Conservation (phyloP, 2,113 vertebrate genomes). For the Austrofundulus limnaeus region DNA sequence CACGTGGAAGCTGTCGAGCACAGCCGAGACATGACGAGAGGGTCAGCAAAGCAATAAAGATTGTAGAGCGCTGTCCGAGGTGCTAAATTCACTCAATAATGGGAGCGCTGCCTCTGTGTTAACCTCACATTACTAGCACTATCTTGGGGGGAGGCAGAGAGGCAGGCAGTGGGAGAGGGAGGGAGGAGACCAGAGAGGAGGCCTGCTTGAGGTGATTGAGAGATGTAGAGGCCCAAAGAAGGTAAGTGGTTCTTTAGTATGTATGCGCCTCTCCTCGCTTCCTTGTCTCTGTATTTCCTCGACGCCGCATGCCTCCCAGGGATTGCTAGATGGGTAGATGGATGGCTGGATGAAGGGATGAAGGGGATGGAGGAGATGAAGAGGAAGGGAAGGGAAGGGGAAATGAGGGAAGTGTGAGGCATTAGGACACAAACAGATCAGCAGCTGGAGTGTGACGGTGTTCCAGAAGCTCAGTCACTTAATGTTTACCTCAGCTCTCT, state of each 20-base stretch:
- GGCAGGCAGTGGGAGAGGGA: constrained; percentile 14
- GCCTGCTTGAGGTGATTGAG: constrained; percentile 77
- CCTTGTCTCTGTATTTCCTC: constrained; percentile 66
- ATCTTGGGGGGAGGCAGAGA: constrained; percentile 84
- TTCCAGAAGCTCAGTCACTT: constrained; percentile 47
- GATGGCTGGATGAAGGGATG: constrained; percentile 49
- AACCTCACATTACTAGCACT: constrained; percentile 98
- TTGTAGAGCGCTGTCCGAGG: constrained; percentile 98
- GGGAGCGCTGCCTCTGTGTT: constrained; percentile 96
- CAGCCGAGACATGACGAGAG: constrained; percentile 92
- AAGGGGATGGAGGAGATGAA: constrained; percentile 22
- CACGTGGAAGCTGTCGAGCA: constrained; percentile 78
- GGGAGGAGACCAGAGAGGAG: constrained; percentile 76
- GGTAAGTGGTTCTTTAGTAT: constrained; percentile 84
- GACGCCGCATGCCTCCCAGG: constrained; percentile 72
- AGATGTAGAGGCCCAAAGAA: constrained; percentile 75
- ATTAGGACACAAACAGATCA: constrained; percentile 74
- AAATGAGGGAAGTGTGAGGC: constrained; percentile 70
- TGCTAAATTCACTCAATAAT: constrained; percentile 99
- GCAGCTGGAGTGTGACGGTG: constrained; percentile 58
- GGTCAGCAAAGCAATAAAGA: constrained; percentile 99
- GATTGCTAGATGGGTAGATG: constrained; percentile 73
- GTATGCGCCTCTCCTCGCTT: constrained; percentile 72
- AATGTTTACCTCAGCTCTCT: constrained; percentile 11
- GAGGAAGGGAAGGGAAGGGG: constrained; percentile 25